Conservation (phyloP, 1,140 invertebrate species). For the Drosophila pectinifera region DNA sequence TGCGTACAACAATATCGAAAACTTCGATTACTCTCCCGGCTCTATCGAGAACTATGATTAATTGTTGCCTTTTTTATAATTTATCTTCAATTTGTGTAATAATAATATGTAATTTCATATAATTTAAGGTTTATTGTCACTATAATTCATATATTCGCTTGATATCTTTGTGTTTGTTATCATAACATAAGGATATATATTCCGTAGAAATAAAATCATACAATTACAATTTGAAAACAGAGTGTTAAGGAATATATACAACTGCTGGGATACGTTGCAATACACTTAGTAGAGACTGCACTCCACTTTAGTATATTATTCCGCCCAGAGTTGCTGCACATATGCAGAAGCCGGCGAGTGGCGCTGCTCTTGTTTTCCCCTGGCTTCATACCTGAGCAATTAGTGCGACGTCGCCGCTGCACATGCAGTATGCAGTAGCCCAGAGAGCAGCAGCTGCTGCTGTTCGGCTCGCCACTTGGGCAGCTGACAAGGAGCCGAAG, state of each 20-base stretch:
- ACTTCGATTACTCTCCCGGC: no score
- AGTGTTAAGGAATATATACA: no score
- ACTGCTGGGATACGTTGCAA: no score
- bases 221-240: no score
- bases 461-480: constrained; percentile 25
- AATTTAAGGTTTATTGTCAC: no score
- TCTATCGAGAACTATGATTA: neutral
- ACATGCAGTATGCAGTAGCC: constrained; percentile 54
- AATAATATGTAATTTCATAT: neutral
- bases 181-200: no score
- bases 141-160: neutral
- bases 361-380: constrained; percentile 56
- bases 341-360: constrained; percentile 10
- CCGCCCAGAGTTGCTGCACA: constrained; percentile 4
- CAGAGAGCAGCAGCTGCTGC: constrained; percentile 11
- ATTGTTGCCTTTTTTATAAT: neutral
- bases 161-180: no score
- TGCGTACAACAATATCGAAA: neutral
- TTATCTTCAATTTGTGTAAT: neutral
- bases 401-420: constrained; percentile 61
- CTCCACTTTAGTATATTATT: no score
- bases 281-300: no score
- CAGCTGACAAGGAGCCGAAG: constrained; percentile 49
- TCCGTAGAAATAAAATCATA: no score
- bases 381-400: constrained; percentile 76